Percentiles rank a stretch among this genome's conserved stretches.
These are phyloP conservation scores for Sternarchorhynchus goeldii DNA, from an alignment of 2,797 vertebrate genomes.

Conservation along the genomic window DNA sequence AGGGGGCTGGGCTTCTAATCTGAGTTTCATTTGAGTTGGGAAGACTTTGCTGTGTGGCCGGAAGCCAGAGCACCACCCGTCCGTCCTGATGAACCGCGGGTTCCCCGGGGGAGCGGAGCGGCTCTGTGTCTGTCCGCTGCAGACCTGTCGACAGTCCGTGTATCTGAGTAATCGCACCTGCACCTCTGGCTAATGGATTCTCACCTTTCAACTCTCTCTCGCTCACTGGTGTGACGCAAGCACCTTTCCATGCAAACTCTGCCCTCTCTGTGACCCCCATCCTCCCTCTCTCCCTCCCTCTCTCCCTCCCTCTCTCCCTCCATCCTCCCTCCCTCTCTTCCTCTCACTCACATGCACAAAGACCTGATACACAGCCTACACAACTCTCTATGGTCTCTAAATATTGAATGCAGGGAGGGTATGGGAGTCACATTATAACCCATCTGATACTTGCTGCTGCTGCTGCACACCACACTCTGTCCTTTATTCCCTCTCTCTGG, in stretches of 20 bases:
- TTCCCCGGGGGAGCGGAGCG: slow-evolving; percentile 21
- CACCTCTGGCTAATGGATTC: slow-evolving; percentile 24
- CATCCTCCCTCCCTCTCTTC: too few relatives aligned
- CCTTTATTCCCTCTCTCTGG: slow-evolving; percentile 6
- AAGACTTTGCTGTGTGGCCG: too few relatives aligned
- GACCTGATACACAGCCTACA: too few relatives aligned
- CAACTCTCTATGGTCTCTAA: neutral
- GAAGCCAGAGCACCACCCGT: too few relatives aligned
- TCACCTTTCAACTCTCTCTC: slow-evolving; percentile 35
- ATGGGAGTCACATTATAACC: neutral
- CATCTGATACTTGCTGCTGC: neutral
- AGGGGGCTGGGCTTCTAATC: too few relatives aligned
- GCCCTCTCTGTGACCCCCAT: slow-evolving; percentile 21
- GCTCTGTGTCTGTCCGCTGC: neutral
- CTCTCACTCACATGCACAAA: slow-evolving; percentile 4
- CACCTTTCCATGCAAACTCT: slow-evolving; percentile 26
- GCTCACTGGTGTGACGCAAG: slow-evolving; percentile 17
- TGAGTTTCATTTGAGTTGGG: too few relatives aligned
- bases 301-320: neutral
- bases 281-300: slow-evolving; percentile 1
- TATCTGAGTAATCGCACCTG: slow-evolving; percentile 29
- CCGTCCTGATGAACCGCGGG: neutral
- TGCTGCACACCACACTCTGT: neutral
- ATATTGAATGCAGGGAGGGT: neutral
- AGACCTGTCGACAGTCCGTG: slow-evolving; percentile 6